Conservation (phyloP, 1,140 invertebrate genomes). For the Drusus annulatus region DNA sequence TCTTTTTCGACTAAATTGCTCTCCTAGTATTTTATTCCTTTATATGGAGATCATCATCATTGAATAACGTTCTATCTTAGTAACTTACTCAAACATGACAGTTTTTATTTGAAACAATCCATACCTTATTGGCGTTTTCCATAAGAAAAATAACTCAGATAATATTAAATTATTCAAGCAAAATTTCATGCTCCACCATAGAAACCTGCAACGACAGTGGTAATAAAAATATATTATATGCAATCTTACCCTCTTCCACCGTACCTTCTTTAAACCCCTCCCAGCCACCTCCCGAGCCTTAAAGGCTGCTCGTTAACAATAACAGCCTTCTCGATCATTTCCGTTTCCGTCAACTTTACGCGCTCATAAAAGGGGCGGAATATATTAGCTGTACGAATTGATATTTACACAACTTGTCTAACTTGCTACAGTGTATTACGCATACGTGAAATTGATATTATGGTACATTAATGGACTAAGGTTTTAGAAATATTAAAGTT, state of each 20-base stretch:
- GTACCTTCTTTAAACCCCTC: background rate
- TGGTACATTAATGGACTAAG: too few species aligned
- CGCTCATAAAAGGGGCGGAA: background rate
- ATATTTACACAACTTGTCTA: background rate
- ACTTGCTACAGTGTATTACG: background rate
- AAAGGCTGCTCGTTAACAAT: constrained; percentile 19
- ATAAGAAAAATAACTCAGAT: too few species aligned
- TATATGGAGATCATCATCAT: too few species aligned
- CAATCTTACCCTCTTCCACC: background rate
- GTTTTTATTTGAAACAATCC: too few species aligned
- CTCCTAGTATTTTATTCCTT: too few species aligned
- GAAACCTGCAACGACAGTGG: background rate
- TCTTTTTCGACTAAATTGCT: too few species aligned
- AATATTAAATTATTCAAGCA: background rate
- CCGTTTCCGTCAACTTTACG: constrained; percentile 23
- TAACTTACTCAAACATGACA: too few species aligned
- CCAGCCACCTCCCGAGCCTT: background rate
- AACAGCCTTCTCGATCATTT: constrained; percentile 6
- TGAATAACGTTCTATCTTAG: too few species aligned
- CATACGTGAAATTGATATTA: background rate
- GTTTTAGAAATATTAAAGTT: too few species aligned
- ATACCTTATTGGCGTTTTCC: too few species aligned
- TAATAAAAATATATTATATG: constrained; percentile 1
- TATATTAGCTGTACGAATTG: too few species aligned
- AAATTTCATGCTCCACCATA: background rate